Evolutionary conservation across 2,113 vertebrate species (phyloP), one percentile per base, ranked within the genome.

Genomic region (Myotis brandtii): DNA sequence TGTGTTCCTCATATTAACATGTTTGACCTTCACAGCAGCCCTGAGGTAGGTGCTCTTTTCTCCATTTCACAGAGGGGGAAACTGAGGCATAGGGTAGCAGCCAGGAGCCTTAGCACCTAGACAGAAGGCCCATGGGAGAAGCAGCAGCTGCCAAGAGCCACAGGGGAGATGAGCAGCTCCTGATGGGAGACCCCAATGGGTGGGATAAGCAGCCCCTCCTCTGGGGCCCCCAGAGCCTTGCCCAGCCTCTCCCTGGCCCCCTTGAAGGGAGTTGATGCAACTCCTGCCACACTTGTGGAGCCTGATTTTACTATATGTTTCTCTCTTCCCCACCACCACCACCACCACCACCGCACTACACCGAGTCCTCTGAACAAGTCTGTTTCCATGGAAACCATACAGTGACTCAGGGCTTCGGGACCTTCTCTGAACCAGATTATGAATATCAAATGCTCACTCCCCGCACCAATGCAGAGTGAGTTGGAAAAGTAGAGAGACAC

Each of bases 371-470:
- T n/a, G 98, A 98, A 98, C 98, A 95, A 98, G 98, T 97, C 98
- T 98, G 98, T 98, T 98, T 98, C 98, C 98, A 98, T 98, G 98
- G 98, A 98, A 99, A 99, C 98, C 95, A 96, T 98, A 98, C 98
- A 98, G 98, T 98, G 98, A 98, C 98, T 99, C 98, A 99, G 98
- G 98, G 98, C 97, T 98, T 98, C 97, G 96, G 98, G 98, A 98
- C 98, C 97, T 97, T 98, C 98, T 98, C 97, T 97, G 98, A 98
- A 98, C 97, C 98, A 97, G 97, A 98, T 96, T 95, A 97, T 90
- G 98, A 98, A 98, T 97, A 97, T 97, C 32, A 80, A 97, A 94
- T 13, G 70, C 96, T 97, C 50, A 16, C 90, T 96, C 96, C 94
- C 93, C 85, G 54, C 94, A 96, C 92, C 91, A 32, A 43, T 91